Percentiles rank a stretch among this genome's conserved stretches.
Evolutionary conservation across 2,888 invertebrate genomes (phyloP).

Genomic region (Drosophila koepferae): DNA sequence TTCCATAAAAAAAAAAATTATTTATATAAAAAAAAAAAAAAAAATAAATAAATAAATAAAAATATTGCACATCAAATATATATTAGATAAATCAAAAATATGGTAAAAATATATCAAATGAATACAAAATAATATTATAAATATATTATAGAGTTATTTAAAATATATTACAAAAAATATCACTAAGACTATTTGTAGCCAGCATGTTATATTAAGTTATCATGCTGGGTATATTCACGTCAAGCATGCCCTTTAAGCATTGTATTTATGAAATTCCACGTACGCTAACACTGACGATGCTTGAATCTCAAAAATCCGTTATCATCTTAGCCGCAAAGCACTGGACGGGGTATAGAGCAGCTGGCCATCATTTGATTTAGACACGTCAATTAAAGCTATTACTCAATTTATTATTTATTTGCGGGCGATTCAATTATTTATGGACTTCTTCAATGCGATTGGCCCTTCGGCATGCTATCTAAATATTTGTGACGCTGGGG

Average conservation of each 20-base stretch:
- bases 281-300: conserved; percentile 41
- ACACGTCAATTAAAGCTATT: conserved; percentile 74
- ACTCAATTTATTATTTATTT: conserved; percentile 75
- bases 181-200: background rate
- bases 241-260: background rate
- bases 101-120: background rate
- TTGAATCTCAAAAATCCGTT: conserved; percentile 30
- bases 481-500: conserved; percentile 37
- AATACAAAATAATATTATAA: background rate
- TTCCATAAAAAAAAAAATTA: no score
- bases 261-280: conserved; percentile 39
- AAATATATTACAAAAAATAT: background rate
- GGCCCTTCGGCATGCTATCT: conserved; percentile 16
- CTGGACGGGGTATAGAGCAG: background rate
- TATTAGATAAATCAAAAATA: background rate
- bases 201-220: no score
- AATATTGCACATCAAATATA: background rate
- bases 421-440: conserved; percentile 61
- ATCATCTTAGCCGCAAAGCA: background rate
- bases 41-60: no score
- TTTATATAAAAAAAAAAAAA: no score
- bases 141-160: background rate
- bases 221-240: background rate
- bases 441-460: conserved; percentile 34
- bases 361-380: conserved; percentile 42